phyloP scores from a whole-genome alignment of 2,888 invertebrate genomes.

The Cacoxenus indagator region DNA sequence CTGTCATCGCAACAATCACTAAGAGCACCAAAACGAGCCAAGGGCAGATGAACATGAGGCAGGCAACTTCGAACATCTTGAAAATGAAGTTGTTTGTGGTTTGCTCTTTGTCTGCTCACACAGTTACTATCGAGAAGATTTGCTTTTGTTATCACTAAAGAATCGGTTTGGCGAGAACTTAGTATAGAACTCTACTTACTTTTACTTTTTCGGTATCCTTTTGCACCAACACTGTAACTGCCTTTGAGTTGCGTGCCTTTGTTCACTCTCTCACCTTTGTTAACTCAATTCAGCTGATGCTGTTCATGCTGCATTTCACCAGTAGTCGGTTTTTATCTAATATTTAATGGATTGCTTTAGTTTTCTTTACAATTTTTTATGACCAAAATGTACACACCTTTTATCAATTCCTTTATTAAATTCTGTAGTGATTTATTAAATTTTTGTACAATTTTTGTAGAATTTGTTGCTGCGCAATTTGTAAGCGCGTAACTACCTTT shows the following conservation, averaged over 20 bases:
- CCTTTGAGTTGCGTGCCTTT: too few species aligned
- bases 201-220: too few species aligned
- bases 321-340: background rate
- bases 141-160: too few species aligned
- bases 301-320: too few species aligned
- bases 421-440: background rate
- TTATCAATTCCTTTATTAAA: constrained; percentile 11
- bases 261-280: too few species aligned
- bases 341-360: background rate
- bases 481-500: constrained; percentile 24
- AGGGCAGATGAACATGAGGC: constrained; percentile 78
- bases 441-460: constrained; percentile 3
- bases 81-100: background rate
- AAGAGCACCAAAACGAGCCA: constrained; percentile 79
- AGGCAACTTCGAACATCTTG: constrained; percentile 71
- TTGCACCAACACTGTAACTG: too few species aligned
- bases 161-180: too few species aligned
- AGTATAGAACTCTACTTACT: too few species aligned
- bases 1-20: constrained; percentile 77
- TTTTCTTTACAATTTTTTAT: constrained; percentile 6
- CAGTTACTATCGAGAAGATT: too few species aligned
- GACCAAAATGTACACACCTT: background rate
- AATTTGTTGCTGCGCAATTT: constrained; percentile 21
- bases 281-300: too few species aligned
- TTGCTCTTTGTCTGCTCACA: too few species aligned